Evolutionary conservation across 2,888 invertebrate species (phyloP).

Genomic region (Psylliodes chrysocephalus): DNA sequence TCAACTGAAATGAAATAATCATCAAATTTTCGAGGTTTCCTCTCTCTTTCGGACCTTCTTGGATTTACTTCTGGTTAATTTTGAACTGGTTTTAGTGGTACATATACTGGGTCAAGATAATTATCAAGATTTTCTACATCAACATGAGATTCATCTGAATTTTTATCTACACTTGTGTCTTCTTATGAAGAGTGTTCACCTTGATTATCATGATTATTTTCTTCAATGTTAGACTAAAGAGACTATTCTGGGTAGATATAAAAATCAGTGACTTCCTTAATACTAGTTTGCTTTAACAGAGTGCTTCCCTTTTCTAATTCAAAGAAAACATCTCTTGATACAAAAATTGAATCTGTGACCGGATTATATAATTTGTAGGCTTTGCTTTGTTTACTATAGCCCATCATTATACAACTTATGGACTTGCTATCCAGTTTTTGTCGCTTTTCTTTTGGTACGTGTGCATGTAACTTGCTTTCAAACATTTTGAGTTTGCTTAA

Average conservation of each 20-base stretch:
- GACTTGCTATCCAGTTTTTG: too few relatives aligned
- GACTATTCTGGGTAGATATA: conserved; percentile 5
- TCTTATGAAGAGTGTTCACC: too few relatives aligned
- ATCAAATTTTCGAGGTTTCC: neutral
- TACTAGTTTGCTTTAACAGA: neutral
- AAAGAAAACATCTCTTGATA: conserved; percentile 17
- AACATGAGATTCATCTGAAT: too few relatives aligned
- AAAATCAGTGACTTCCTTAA: neutral
- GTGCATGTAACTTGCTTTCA: conserved; percentile 31
- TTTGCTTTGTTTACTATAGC: conserved; percentile 28
- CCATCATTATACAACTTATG: conserved; percentile 29
- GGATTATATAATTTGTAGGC: conserved; percentile 24
- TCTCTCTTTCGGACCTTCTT: neutral
- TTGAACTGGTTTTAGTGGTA: too few relatives aligned
- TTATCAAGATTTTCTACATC: too few relatives aligned
- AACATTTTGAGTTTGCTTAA: too few relatives aligned
- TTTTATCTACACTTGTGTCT: too few relatives aligned
- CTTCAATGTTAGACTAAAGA: neutral
- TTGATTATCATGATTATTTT: neutral
- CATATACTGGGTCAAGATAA: too few relatives aligned
- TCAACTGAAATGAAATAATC: neutral
- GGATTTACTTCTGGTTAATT: neutral
- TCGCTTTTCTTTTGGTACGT: conserved; percentile 29
- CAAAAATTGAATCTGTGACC: neutral
- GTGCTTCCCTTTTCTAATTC: conserved; percentile 14